Evolutionary conservation across 2,888 invertebrate species (phyloP).

Genomic region (Conomelus anceps): DNA sequence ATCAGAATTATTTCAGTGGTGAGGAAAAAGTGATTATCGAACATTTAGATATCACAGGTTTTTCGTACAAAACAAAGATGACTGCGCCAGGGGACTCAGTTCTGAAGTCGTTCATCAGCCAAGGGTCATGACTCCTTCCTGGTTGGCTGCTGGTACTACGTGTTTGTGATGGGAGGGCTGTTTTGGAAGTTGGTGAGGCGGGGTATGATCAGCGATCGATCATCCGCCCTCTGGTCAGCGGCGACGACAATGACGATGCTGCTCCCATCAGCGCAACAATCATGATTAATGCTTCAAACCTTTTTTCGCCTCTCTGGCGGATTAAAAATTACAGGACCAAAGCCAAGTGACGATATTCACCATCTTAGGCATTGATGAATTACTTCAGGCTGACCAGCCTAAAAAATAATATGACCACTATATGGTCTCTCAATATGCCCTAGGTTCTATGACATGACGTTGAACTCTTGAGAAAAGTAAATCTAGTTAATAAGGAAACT

Average conservation of each 20-base stretch:
- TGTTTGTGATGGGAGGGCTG: neutral
- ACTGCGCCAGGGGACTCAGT: neutral
- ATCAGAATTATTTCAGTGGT: no score
- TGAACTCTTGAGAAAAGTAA: neutral
- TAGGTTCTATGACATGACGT: no score
- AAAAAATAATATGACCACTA: neutral
- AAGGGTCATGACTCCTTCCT: neutral
- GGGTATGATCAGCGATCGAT: neutral
- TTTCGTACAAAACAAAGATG: neutral
- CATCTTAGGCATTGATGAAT: neutral
- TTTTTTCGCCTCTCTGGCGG: neutral
- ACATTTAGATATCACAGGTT: neutral
- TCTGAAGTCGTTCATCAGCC: neutral
- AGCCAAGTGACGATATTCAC: neutral
- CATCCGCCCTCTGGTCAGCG: neutral
- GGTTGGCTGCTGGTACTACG: neutral
- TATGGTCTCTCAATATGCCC: neutral
- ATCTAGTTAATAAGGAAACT: no score
- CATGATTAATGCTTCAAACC: neutral
- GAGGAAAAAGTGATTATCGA: neutral
- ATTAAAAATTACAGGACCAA: neutral
- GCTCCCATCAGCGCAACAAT: neutral
- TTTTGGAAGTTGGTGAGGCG: neutral
- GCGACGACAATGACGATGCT: neutral
- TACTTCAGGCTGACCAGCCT: neutral